A percentile compares a stretch with the other conserved stretches of the same genome.
These are phyloP conservation scores for Anodontia alba DNA, from an alignment of 2,888 invertebrate genomes.

Conservation along the genomic window DNA sequence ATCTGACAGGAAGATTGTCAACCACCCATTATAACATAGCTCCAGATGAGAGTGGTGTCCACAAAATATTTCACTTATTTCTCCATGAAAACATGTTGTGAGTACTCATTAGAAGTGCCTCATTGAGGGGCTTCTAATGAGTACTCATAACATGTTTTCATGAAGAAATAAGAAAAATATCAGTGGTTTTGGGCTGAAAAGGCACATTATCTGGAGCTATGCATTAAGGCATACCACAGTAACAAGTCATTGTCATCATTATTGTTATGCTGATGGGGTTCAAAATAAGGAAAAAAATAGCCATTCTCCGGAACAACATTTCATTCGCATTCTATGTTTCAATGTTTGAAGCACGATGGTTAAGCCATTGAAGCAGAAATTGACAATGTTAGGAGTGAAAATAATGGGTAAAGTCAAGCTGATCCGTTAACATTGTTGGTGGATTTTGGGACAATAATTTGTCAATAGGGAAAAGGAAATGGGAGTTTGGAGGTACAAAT, in stretches of 20 bases:
- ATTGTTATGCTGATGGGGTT: background rate
- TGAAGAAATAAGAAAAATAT: too few relatives aligned
- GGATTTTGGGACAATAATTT: constrained; percentile 2
- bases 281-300: background rate
- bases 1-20: constrained; percentile 1
- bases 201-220: too few relatives aligned
- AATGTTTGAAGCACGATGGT: background rate
- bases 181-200: too few relatives aligned
- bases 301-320: background rate
- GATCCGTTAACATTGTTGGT: constrained; percentile 1
- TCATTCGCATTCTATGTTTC: background rate
- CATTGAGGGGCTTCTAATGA: too few relatives aligned
- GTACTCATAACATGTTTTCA: too few relatives aligned
- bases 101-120: too few relatives aligned
- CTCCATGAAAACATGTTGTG: too few relatives aligned
- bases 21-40: too few relatives aligned
- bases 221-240: background rate
- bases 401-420: constrained; percentile 11
- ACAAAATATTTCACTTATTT: too few relatives aligned
- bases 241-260: background rate
- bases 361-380: background rate
- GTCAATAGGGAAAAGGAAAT: constrained; percentile 35
- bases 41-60: too few relatives aligned
- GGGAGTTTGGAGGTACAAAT: constrained; percentile 45
- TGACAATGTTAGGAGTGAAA: background rate